A percentile compares a stretch with the other conserved stretches of the same genome.
phyloP scores from a whole-genome alignment of 92 coral and sea anemone genomes.

The Galaxea fascicularis region DNA sequence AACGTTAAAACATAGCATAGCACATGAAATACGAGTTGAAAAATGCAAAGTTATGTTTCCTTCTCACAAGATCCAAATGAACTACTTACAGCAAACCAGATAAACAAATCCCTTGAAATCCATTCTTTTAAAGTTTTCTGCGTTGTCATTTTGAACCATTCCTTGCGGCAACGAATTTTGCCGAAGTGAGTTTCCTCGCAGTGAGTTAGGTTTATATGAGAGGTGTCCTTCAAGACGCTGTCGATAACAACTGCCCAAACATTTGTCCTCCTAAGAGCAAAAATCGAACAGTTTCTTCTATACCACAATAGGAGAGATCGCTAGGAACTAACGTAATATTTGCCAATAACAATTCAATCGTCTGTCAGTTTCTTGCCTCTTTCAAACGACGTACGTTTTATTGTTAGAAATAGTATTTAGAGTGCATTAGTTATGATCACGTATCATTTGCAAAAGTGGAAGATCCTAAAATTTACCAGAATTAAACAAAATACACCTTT shows the following conservation, averaged over 20 bases:
- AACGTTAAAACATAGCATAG: background rate
- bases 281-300: background rate
- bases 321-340: background rate
- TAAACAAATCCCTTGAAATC: background rate
- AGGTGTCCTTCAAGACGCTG: background rate
- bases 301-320: background rate
- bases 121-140: background rate
- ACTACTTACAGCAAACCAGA: conserved; percentile 14
- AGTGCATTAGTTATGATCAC: background rate
- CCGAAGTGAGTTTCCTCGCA: background rate
- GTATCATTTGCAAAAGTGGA: no score
- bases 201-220: background rate
- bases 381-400: background rate
- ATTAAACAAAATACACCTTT: no score
- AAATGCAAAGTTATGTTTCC: background rate
- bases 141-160: background rate
- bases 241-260: conserved; percentile 14
- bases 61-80: background rate
- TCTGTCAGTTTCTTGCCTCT: conserved; percentile 3
- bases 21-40: background rate
- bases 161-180: background rate
- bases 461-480: no score
- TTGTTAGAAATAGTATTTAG: no score
- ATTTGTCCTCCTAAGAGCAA: background rate
- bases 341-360: conserved; percentile 1